Evolutionary conservation across 2,797 vertebrate genomes (phyloP).

Genomic region (Spinus pinus): DNA sequence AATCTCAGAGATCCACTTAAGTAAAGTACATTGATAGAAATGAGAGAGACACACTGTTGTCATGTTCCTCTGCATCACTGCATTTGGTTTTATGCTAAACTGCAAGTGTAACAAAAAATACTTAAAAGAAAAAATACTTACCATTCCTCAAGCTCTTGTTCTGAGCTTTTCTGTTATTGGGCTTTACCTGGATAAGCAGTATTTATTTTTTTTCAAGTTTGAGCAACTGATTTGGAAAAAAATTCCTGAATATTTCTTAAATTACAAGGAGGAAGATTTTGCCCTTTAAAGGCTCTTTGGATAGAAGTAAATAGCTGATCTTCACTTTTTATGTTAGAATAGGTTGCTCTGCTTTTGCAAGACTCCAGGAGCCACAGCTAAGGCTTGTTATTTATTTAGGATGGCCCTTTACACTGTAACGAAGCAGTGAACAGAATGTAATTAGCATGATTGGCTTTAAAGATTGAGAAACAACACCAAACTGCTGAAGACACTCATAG

Average conservation of each 20-base stretch:
- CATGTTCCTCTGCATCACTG: neutral
- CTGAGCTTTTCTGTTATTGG: neutral
- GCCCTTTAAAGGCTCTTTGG: neutral
- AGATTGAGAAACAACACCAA: neutral
- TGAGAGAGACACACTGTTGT: neutral
- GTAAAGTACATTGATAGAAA: neutral
- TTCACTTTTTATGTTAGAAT: neutral
- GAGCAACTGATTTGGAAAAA: neutral
- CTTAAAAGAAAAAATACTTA: constrained; percentile 8
- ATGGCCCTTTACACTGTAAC: neutral
- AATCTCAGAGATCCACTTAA: neutral
- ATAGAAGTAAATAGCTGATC: neutral
- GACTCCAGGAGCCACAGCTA: neutral
- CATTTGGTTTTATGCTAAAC: neutral
- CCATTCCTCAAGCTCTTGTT: neutral
- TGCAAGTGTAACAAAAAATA: neutral
- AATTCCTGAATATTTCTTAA: neutral
- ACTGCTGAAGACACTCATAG: neutral
- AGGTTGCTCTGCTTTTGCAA: neutral
- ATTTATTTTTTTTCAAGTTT: neutral
- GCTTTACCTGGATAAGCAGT: neutral
- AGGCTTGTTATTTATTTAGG: neutral
- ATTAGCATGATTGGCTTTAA: neutral
- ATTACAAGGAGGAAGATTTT: neutral
- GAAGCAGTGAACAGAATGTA: neutral